Evolutionary conservation across 2,113 vertebrate genomes (phyloP), one percentile per base, ranked within the genome.

Genomic region (Brachirus orientalis): DNA sequence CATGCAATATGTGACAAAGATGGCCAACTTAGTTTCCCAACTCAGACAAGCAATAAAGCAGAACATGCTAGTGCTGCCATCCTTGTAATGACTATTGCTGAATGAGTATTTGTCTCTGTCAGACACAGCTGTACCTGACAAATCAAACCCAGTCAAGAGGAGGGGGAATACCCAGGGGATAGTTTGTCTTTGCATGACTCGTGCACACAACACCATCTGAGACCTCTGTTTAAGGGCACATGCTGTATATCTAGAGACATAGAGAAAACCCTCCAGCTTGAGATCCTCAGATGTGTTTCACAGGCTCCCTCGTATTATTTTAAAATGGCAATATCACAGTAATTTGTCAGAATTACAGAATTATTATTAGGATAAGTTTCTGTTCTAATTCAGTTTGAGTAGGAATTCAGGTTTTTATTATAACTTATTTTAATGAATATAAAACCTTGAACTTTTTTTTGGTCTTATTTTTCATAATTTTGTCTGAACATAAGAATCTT

Each of bases 11-110:
- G 50, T 40, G 68, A 60, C 69, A 60, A 61, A 76, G 59, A 63
- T 65, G 59, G 66, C 56, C 60, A 18, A 41, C 67, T 41, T 62
- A 36, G 22, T 66, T 63, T 73, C 51, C 44, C 14, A 62, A 53
- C 10, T 58, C 51, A 56, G 67, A 11, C 71, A 56, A 56, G 69
- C 50, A 63, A 77, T 75, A 75, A 69, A 50, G 38, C 65, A 52
- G 48, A 68, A 64, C 77, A 50, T 58, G 58, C 37, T 36, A 19
- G 17, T 37, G 64, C 64, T 76, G 60, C 81, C 68, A 73, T 53
- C 72, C 47, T 19, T 18, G 37, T 69, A 69, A 69, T 60, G 66
- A 56, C 9, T 60, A 41, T 41, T 46, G 22, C 41, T 57, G 45
- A 52, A 55, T 48, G 28, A 55, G 67, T 69, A 28, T 57, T 18